Base-by-base conservation (phyloP, 1,140 invertebrate genomes). In the Coenobita brevimanus region DNA sequence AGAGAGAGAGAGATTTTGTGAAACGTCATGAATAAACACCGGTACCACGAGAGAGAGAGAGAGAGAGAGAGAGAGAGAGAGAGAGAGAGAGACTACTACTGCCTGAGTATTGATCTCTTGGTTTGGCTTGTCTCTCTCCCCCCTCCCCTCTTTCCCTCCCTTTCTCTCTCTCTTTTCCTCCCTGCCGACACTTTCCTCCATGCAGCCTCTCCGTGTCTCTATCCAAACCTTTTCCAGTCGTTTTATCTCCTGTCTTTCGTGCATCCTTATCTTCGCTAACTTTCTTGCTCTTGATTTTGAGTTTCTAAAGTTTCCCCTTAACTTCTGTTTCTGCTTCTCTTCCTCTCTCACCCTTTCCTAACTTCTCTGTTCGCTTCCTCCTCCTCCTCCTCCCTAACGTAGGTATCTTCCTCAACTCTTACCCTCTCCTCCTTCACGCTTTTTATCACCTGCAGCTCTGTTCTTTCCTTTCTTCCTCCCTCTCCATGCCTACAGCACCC, bases 21-120 rank as follows among this genome's bases (percentile, higher is more conserved):
- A n/a, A n/a, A n/a, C n/a, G n/a, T n/a, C n/a, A n/a, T n/a, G n/a
- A n/a, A 57, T 13, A 57, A 57, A 57, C 13, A 57, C 13, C 13
- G 54, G 10, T n/a, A n/a, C n/a, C n/a, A 57, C n/a, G n/a, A n/a
- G 13, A 13, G 13, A 57, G n/a, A n/a, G 10, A 57, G 54, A 57
- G 54, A 57, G 54, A 57, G 54, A 57, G 54, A 57, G 54, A 57
- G 54, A n/a, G n/a, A n/a, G n/a, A 57, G 54, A 57, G 54, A 57
- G 54, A 57, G 54, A 57, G 54, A 57, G 54, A 57, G n/a, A n/a
- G n/a, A n/a, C n/a, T 57, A 57, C n/a, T 57, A 13, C n/a, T 10
- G n/a, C n/a, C n/a, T n/a, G 54, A 10, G 13, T 57, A 57, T 57
- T 57, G 10, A 13, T n/a, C n/a, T n/a, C 13, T 57, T 57, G 13